Base-by-base conservation (phyloP, 2,888 invertebrate species). In the Elegia similella region DNA sequence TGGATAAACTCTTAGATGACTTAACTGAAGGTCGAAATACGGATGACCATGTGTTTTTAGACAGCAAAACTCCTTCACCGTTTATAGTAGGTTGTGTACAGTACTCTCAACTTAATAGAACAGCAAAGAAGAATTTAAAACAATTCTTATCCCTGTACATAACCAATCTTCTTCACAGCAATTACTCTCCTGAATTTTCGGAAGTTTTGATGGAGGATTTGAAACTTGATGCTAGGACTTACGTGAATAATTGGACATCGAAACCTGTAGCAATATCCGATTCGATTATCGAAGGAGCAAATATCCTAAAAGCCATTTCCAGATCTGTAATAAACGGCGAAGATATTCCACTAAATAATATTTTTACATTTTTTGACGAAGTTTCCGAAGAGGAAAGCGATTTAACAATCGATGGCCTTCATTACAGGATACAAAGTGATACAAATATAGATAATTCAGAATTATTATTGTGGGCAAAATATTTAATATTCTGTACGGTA, bases 81-180 rank as follows among this genome's bases (percentile, higher is more conserved):
- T 91, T 89, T 62, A 82, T 90, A 52, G 83, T 88, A 7, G 89
- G 89, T 0, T 88, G 88, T 58, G 77, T 89, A 63, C 84, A 88
- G 54, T 90, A 75, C 59, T 68, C 84, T 29, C 81, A 84, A 62
- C 66, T 64, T 2, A 77, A 86, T 58, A 87, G 82, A 62, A 82
- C 80, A 32, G 75, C 73, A 2, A 87, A 84, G 61, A 88, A 86
- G 60, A 73, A 63, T 63, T 73, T 91, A 16, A 86, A 87, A 67
- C 70, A 81, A 53, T 91, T 90, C 58, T 61, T 91, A 17, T 87
- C 84, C n/a, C 64, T 86, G 16, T 89, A 88, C 61, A 72, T 88
- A 8, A 72, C 91, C n/a, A 92, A 94, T 77, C 87, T 94, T 63
- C 84, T 94, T 29, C 94, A 95, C 71, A 86, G 84, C 57, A 94